Evolutionary conservation across 23 tunicate genomes (phyloP).

Genomic region (Halocynthia roretzi): DNA sequence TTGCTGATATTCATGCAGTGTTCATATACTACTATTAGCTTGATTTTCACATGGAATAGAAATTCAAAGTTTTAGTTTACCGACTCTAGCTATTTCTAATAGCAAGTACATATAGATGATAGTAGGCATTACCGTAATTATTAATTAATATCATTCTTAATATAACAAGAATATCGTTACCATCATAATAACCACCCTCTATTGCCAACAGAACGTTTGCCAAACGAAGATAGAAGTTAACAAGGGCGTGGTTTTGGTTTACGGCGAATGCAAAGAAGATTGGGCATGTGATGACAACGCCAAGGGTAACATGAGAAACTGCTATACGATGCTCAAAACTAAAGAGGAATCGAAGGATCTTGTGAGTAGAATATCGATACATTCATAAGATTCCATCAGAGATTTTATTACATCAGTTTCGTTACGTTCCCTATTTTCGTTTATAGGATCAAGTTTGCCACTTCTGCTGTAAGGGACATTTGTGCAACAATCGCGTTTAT

Average conservation of each 20-base stretch:
- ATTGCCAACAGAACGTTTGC: slow-evolving; percentile 2
- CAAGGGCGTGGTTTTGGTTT: neutral
- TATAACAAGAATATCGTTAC: neutral
- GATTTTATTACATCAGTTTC: neutral
- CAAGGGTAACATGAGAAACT: neutral
- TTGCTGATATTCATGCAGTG: too few relatives aligned
- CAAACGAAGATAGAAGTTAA: slow-evolving; percentile 12
- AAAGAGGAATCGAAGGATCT: neutral
- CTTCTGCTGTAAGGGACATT: slow-evolving; percentile 8
- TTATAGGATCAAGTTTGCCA: slow-evolving; percentile 25
- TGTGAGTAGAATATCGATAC: neutral
- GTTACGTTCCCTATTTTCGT: neutral
- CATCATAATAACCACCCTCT: neutral
- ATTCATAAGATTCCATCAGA: neutral
- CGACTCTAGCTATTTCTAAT: too few relatives aligned
- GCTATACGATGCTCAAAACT: neutral
- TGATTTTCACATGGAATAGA: too few relatives aligned
- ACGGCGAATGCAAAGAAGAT: slow-evolving; percentile 24
- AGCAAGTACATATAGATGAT: too few relatives aligned
- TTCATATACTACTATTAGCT: too few relatives aligned
- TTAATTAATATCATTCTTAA: too few relatives aligned
- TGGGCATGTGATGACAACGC: slow-evolving; percentile 3
- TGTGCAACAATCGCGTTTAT: slow-evolving; percentile 1
- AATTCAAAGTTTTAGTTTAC: too few relatives aligned
- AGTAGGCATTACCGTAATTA: too few relatives aligned